Evolutionary conservation across 2,888 invertebrate genomes (phyloP), one percentile per base, ranked within the genome.

Genomic region (Hoplodrina blanda): DNA sequence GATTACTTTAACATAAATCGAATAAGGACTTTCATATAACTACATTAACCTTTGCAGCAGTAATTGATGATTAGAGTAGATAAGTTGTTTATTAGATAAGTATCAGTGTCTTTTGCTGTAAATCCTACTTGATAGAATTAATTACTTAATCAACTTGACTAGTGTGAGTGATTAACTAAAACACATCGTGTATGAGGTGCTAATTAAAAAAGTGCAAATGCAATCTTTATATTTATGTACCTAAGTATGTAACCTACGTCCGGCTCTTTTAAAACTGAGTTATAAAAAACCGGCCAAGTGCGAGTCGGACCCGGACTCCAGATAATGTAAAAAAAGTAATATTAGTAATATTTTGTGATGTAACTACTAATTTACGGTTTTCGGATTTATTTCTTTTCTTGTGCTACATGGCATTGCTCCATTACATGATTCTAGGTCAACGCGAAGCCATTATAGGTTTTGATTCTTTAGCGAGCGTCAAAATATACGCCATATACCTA

Each of bases 101-200:
- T 56, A 80, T 53, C 69, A n/a, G 56, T 63, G 57, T 46, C 50
- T 30, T 19, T 19, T 62, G 15, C 25, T 63, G 52, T 19, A 52
- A 49, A 63, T 30, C 5, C 19, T 46, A 52, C 20, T 50, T 15
- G 0, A 25, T 41, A 62, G n/a, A 54, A 74, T 64, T 64, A 62
- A 74, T 69, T 37, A 52, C 44, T 54, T 74, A 67, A 80, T 80
- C 53, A 80, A 74, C 44, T 46, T 76, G 76, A 76, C 74, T 64
- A 30, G 69, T 76, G 20, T 30, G 10, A 37, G 62, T 61, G 44
- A 61, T 74, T 63, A 67, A 49, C 46, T 60, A 25, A 60, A 67
- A 62, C 50, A 73, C 50, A 15, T 41, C 37, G 50, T n/a, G 37
- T n/a, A 69, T 73, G 73, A 76, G 62, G 44, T 74, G 53, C 52